Evolutionary conservation across 2,797 vertebrate species (phyloP), one percentile per base, ranked within the genome.

Genomic region (Takifugu ocellatus): DNA sequence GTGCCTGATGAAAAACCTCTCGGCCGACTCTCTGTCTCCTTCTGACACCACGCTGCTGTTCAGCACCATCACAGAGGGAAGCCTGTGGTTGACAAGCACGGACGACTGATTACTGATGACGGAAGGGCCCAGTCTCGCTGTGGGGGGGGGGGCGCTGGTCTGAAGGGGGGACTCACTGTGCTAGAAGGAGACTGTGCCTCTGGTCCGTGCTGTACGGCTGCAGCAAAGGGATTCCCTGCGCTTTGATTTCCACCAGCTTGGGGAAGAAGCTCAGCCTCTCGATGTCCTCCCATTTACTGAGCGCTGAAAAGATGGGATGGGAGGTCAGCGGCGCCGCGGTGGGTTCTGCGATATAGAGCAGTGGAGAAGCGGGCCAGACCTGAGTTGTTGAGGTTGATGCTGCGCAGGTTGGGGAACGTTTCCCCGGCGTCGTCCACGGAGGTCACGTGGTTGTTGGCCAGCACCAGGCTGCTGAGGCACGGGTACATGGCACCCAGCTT

Each of bases 371-470:
- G 12, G 8, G 2, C 51, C 89, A 75, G 75, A 99, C 96, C 95
- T 91, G 96, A 95, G 85, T 98, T 97, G 88, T 94, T 97, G 77
- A 99, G 93, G 87, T 96, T 99, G 91, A 99, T 93, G 84, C 92
- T 94, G 44, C 91, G 89, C 56, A 99, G 90, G 70, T 94, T 93
- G 70, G 95, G 94, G 76, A 98, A 99, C 5, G 98, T 91, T 63
- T 95, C 95, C 48, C 84, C 87, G 0, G 91, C 86, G 79, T 98
- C 96, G 15, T 86, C 90, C 39, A 99, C 95, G 46, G 92, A 90
- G 0, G 81, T 89, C 70, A 99, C 66, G 46, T 89, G 88, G 84
- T 99, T 99, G 78, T 99, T 98, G 62, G 96, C 94, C 87, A 99
- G 84, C 61, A 99, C 92, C 47, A 99, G 93, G 0, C 92, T 93